Percentiles rank a stretch among this genome's conserved stretches.
Conservation (phyloP, 2,797 vertebrate species). For the Platalea minor region DNA sequence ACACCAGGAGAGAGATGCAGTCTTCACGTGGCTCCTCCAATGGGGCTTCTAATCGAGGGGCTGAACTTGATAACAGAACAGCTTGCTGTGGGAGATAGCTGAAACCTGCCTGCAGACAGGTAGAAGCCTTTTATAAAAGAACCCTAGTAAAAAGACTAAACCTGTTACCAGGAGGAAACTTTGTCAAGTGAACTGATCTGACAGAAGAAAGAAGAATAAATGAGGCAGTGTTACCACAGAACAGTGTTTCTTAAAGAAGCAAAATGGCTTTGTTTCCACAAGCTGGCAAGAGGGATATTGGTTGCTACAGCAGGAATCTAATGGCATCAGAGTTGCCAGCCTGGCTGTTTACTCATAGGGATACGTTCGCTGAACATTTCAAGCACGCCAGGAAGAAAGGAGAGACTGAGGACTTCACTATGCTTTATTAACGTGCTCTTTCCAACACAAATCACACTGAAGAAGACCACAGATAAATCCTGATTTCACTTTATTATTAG, state of each 20-base stretch:
- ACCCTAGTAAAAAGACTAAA: conserved; percentile 7
- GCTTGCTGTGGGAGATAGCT: background rate
- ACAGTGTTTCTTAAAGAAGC: background rate
- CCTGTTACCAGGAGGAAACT: background rate
- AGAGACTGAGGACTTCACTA: background rate
- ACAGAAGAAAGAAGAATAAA: background rate
- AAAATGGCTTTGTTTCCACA: background rate
- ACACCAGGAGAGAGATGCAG: background rate
- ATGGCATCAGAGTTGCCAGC: background rate
- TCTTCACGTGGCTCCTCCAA: background rate
- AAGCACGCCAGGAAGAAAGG: background rate
- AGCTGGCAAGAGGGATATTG: background rate
- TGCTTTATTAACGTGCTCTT: conserved; percentile 30
- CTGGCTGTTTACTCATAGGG: background rate
- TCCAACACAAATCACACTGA: conserved; percentile 27
- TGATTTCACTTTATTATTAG: conserved; percentile 30
- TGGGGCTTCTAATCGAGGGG: background rate
- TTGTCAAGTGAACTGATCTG: background rate
- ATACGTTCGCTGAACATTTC: background rate
- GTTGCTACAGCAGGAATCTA: background rate
- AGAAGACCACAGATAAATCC: conserved; percentile 35
- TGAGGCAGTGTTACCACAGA: background rate
- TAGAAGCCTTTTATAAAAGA: conserved; percentile 34
- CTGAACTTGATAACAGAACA: background rate
- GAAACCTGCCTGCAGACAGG: background rate